phyloP scores from a whole-genome alignment of 2,797 vertebrate genomes.

The Macropus fuliginosus region DNA sequence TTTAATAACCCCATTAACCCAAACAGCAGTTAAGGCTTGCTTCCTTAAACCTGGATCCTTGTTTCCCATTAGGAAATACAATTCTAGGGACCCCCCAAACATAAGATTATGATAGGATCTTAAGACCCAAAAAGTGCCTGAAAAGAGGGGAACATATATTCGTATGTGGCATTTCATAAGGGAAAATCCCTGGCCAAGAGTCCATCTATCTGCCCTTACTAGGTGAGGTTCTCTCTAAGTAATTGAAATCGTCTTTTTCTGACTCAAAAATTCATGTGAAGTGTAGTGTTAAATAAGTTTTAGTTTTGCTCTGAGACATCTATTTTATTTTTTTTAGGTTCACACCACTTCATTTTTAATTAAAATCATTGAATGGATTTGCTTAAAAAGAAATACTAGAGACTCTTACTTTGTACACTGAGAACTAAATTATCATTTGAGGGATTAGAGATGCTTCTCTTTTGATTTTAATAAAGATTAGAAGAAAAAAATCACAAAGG shows the following conservation, averaged over 20 bases:
- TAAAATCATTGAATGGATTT: conserved; percentile 84
- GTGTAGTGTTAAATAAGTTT: conserved; percentile 77
- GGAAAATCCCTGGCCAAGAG: conserved; percentile 75
- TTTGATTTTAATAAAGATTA: conserved; percentile 87
- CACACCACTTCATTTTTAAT: conserved; percentile 83
- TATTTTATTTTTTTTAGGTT: conserved; percentile 79
- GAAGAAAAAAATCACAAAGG: conserved; percentile 78
- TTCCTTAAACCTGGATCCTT: conserved; percentile 71
- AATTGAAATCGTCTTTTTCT: conserved; percentile 67
- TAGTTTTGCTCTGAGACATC: conserved; percentile 71
- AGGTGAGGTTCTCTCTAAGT: conserved; percentile 66
- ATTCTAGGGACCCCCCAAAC: conserved; percentile 29
- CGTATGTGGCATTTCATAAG: conserved; percentile 75
- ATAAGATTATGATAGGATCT: not conserved
- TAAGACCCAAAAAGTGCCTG: not conserved
- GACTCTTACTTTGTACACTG: conserved; percentile 77
- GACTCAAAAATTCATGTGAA: conserved; percentile 67
- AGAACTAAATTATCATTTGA: conserved; percentile 84
- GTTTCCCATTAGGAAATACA: conserved; percentile 76
- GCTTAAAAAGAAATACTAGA: conserved; percentile 78
- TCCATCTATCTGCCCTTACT: conserved; percentile 39
- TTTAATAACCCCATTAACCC: conserved; percentile 54
- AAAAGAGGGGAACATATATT: conserved; percentile 58
- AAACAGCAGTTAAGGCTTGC: conserved; percentile 51
- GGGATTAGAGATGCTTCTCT: conserved; percentile 79